Percentiles rank a stretch among this genome's conserved stretches.
These are phyloP conservation scores for Crossaster papposus DNA, from an alignment of 53 echinoderm and acorn worm genomes.

Conservation along the genomic window DNA sequence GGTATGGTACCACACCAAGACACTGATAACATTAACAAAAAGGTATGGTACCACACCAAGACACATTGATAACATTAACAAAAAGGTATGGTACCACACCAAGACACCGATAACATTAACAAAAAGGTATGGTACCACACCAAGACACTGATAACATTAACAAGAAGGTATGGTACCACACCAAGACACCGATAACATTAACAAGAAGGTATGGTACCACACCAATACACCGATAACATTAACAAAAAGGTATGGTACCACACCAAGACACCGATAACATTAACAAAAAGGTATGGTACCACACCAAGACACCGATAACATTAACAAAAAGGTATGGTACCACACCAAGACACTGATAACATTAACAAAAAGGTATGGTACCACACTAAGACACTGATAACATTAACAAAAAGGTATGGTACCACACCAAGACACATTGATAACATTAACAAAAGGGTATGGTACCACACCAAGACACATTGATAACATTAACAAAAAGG, in stretches of 20 bases:
- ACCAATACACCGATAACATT: not conserved
- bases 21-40: too few relatives aligned
- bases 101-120: too few relatives aligned
- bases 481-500: not conserved
- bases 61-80: not conserved
- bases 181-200: too few relatives aligned
- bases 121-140: constrained; percentile 4
- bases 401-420: constrained; percentile 6
- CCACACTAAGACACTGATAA: not conserved
- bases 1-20: not conserved
- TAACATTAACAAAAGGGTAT: not conserved
- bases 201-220: constrained; percentile 2
- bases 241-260: constrained; percentile 6
- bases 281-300: constrained; percentile 4
- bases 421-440: not conserved
- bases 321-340: constrained; percentile 2
- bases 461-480: not conserved
- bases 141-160: too few relatives aligned
- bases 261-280: not conserved
- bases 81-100: not conserved
- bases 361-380: constrained; percentile 5
- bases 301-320: not conserved
- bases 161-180: constrained; percentile 7
- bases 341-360: not conserved
- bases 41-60: not conserved